Conservation (phyloP, 2,113 vertebrate genomes). For the Amphilophus citrinellus region DNA sequence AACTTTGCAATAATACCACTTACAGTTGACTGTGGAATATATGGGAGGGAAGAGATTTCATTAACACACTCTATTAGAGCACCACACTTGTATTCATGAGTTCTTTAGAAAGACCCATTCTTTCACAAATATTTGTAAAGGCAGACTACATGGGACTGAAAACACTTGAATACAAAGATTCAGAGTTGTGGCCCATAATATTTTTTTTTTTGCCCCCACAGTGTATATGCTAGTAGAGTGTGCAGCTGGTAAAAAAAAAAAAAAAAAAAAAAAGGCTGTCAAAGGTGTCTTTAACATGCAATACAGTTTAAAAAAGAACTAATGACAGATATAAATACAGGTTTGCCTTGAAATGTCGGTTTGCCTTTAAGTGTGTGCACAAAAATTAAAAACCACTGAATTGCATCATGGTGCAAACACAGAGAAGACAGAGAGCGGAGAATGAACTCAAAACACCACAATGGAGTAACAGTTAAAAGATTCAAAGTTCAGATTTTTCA, state of each 20-base stretch:
- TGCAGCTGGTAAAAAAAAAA: neutral
- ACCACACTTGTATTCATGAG: neutral
- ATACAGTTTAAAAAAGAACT: no score
- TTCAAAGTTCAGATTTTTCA: no score
- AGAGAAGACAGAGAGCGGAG: no score
- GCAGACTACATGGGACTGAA: no score
- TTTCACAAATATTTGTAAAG: neutral
- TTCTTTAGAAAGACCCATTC: neutral
- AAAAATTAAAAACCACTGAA: no score
- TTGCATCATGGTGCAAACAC: no score
- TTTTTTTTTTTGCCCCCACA: no score
- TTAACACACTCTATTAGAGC: neutral
- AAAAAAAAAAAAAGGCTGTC: neutral
- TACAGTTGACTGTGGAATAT: neutral
- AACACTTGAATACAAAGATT: neutral
- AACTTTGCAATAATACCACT: neutral
- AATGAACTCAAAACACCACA: neutral
- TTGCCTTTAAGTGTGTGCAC: no score
- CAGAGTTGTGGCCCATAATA: no score
- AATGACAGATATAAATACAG: no score
- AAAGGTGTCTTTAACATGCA: no score
- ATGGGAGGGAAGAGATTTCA: neutral
- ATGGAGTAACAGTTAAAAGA: neutral
- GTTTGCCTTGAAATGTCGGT: no score
- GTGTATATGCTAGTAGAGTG: neutral